A percentile compares a stretch with the other conserved stretches of the same genome.
These are phyloP conservation scores for Halichoeres trimaculatus DNA, from an alignment of 2,113 vertebrate genomes.

Conservation along the genomic window DNA sequence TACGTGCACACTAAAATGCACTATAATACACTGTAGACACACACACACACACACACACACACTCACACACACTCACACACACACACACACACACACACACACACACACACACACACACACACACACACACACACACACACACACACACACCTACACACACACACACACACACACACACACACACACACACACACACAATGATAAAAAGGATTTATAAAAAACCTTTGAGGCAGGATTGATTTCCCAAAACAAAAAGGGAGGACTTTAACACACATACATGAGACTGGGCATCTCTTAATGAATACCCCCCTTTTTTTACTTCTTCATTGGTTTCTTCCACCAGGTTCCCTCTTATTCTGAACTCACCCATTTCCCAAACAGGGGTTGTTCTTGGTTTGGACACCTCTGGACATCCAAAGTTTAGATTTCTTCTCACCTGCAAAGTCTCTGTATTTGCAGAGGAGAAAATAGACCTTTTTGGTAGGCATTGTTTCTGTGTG, in stretches of 20 bases:
- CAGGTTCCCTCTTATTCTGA: background rate
- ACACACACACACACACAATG: background rate
- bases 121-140: background rate
- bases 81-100: background rate
- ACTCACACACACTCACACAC: background rate
- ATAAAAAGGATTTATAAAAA: constrained; percentile 4
- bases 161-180: too few species aligned
- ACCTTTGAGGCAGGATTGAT: constrained; percentile 21
- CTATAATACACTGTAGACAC: background rate
- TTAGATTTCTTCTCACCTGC: constrained; percentile 24
- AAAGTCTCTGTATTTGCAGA: background rate
- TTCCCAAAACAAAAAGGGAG: constrained; percentile 11
- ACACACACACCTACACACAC: too few species aligned
- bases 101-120: background rate
- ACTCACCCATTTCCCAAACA: background rate
- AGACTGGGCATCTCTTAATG: background rate
- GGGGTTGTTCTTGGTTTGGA: background rate
- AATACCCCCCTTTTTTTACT: constrained; percentile 1
- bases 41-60: background rate
- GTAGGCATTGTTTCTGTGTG: constrained; percentile 17
- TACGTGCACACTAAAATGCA: background rate
- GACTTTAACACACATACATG: background rate
- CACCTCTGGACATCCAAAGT: background rate
- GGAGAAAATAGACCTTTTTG: constrained; percentile 31
- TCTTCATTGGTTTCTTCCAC: constrained; percentile 3